Evolutionary conservation across 2,888 invertebrate species (phyloP).

Genomic region (Ramazzottius varieornatus): DNA sequence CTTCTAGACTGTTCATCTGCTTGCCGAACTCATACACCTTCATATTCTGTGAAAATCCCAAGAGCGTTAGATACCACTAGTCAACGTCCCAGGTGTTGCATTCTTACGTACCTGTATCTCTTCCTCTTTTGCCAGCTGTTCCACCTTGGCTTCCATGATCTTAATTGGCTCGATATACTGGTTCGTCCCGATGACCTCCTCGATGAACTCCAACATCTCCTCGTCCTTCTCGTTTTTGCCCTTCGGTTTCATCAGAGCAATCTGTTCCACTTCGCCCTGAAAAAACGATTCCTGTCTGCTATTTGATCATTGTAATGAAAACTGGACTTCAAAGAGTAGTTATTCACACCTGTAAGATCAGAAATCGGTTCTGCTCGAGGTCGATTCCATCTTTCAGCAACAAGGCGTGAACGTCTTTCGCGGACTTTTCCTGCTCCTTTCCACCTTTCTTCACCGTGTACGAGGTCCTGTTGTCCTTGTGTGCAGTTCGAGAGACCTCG

Average conservation of each 20-base stretch:
- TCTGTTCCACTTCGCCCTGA: constrained; percentile 95
- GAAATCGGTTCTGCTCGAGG: constrained; percentile 78
- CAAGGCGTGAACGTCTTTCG: constrained; percentile 55
- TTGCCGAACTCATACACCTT: not conserved
- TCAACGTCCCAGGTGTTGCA: too few species aligned
- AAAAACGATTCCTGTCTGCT: not conserved
- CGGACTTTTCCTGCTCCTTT: constrained; percentile 29
- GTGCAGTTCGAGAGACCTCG: not conserved
- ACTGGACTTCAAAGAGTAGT: too few species aligned
- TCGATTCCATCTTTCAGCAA: constrained; percentile 63
- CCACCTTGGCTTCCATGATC: not conserved
- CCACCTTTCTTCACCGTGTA: constrained; percentile 34
- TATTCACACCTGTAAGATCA: constrained; percentile 49
- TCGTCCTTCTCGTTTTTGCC: not conserved
- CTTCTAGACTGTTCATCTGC: not conserved
- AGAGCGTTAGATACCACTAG: too few species aligned
- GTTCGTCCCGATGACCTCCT: not conserved
- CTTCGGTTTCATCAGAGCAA: constrained; percentile 47
- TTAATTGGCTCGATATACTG: not conserved
- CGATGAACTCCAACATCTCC: not conserved
- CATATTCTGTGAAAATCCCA: not conserved
- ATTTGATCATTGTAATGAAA: too few species aligned
- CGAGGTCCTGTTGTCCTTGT: constrained; percentile 23
- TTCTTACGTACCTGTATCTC: too few species aligned
- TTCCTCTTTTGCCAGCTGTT: not conserved